Base-by-base conservation (phyloP, 2,113 vertebrate species). In the Dromaius novaehollandiae region DNA sequence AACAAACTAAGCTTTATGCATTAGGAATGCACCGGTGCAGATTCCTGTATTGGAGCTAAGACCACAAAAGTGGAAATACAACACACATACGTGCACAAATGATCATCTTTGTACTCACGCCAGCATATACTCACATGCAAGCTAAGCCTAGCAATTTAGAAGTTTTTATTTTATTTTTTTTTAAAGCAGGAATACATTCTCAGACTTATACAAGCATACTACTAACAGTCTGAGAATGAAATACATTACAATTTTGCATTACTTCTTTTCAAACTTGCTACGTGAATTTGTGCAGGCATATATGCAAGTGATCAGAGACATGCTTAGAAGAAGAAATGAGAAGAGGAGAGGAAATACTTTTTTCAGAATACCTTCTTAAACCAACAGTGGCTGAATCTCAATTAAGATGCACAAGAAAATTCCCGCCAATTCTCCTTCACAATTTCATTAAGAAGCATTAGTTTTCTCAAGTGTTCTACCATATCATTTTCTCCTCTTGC, bases 251-350 rank as follows among this genome's bases (percentile, higher is more conserved):
- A 64, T 76, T 88, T 85, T 82, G 25, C 60, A 58, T 84, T 61
- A 60, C 30, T 38, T 44, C 11, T 85, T 82, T 80, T 61, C 26
- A 64, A 65, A 69, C 55, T 55, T 11, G 30, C 71, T 66, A 71
- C 9, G 12, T 22, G 14, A 92, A 66, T 19, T 44, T 6, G 16
- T 70, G 8, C 28, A 70, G 13, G 5, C 16, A 75, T 11, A 42
- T 13, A 11, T 40, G 55, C 2, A 3, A 70, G 14, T 48, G n/a
- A 87, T 0, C 3, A 0, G 61, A 85, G 11, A 50, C 4, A 38
- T 2, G 8, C 14, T 82, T 79, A 48, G 42, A 79, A 88, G 10
- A 75, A 20, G 17, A 89, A 84, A 17, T 34, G 2, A 82, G 81
- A 93, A 44, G 8, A 87, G 13, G 19, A 82, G 21, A 78, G 7